Evolutionary conservation across 2,888 invertebrate genomes (phyloP).

Genomic region (Drosophila borborema): DNA sequence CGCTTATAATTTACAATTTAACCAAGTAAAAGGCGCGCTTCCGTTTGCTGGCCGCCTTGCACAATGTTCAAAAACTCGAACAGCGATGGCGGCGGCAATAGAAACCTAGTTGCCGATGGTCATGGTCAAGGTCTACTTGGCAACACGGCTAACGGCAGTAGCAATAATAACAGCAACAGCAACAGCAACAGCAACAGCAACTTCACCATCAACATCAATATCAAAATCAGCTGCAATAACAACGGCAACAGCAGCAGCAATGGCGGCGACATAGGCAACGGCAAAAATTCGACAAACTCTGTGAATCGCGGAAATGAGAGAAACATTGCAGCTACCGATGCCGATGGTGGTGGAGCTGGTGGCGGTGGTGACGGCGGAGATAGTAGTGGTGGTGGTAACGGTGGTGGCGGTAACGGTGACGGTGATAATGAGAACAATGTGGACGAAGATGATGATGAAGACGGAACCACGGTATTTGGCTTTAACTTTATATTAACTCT

Average conservation of each 20-base stretch:
- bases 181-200: slow-evolving; percentile 23
- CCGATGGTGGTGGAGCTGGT: slow-evolving; percentile 43
- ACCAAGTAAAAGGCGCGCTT: slow-evolving; percentile 32
- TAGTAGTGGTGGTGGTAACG: slow-evolving; percentile 41
- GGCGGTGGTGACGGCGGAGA: slow-evolving; percentile 41
- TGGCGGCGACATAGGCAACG: slow-evolving; percentile 31
- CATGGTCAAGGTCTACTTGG: slow-evolving; percentile 40
- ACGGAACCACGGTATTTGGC: slow-evolving; percentile 73
- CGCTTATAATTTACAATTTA: slow-evolving; percentile 43
- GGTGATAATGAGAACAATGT: slow-evolving; percentile 38
- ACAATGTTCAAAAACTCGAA: slow-evolving; percentile 73
- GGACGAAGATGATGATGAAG: slow-evolving; percentile 54
- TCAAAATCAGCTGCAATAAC: slow-evolving; percentile 15
- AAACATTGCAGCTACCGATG: slow-evolving; percentile 16
- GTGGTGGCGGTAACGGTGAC: slow-evolving; percentile 39
- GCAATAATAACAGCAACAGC: slow-evolving; percentile 17
- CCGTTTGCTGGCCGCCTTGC: slow-evolving; percentile 48
- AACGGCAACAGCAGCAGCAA: slow-evolving; percentile 24
- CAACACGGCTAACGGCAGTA: slow-evolving; percentile 18
- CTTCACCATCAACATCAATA: slow-evolving; percentile 6
- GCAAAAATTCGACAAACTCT: slow-evolving; percentile 47
- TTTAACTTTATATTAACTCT: slow-evolving; percentile 16
- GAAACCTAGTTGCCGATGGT: slow-evolving; percentile 41
- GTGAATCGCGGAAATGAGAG: slow-evolving; percentile 41
- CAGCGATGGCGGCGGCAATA: slow-evolving; percentile 38